Evolutionary conservation across 2,797 vertebrate species (phyloP), one percentile per base, ranked within the genome.

Genomic region (Cossypha heuglini): DNA sequence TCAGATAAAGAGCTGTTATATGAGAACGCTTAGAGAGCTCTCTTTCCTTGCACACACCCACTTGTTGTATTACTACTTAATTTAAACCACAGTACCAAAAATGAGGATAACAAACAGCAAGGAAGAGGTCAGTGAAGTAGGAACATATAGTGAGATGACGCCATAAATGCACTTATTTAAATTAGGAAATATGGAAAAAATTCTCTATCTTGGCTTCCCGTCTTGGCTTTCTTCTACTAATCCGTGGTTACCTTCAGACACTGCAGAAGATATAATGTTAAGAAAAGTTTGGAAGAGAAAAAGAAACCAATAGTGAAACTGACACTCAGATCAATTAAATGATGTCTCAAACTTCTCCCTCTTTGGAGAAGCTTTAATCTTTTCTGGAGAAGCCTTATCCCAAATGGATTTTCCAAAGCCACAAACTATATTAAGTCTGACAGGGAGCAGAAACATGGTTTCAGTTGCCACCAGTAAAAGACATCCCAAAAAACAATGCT

Each of bases 401-500:
- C 35, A 48, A 49, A 31, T 31, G 28, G 25, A 14, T 46, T 26
- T 77, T 69, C 21, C 40, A 76, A 73, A 81, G 1, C 24, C 15
- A 58, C 31, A 63, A 26, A 42, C 19, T 43, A n/a, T 25, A 13
- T 63, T 67, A 86, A 42, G 15, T 46, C 11, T 45, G 4, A 1
- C 10, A 80, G 6, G 20, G 35, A 73, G 4, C 3, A 76, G 37
- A 59, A 92, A 58, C 16, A 19, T 1, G 0, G 9, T n/a, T 81
- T 91, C 19, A 35, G 29, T 10, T 31, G 10, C 49, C 8, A 17
- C 67, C 10, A 54, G 11, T 62, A 31, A 16, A 84, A 74, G 55
- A 46, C 13, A 1, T 0, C 7, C 16, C 16, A 19, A 83, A 38
- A 31, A 5, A 2, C 0, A 0, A 25, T 26, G 11, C 6, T 42